Percentiles rank a stretch among this genome's conserved stretches.
phyloP scores from a whole-genome alignment of 2,888 invertebrate genomes.

The Troides oblongomaculatus region DNA sequence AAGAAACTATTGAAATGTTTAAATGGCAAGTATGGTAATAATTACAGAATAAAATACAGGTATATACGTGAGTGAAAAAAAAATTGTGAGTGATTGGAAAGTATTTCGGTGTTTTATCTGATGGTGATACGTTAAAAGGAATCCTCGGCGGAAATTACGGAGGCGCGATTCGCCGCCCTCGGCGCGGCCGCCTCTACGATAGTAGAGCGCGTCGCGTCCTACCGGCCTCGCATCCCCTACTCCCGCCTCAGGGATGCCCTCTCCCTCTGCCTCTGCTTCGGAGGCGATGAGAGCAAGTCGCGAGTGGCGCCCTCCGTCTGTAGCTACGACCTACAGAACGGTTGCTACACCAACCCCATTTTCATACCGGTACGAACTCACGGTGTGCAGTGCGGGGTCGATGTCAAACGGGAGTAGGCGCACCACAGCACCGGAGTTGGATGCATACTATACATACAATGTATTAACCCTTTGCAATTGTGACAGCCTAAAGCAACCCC shows the following conservation, averaged over 20 bases:
- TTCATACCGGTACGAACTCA: constrained; percentile 60
- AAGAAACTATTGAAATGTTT: no score
- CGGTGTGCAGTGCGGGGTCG: constrained; percentile 38
- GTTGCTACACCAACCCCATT: constrained; percentile 64
- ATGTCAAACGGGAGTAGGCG: constrained; percentile 5
- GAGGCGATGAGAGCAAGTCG: constrained; percentile 51
- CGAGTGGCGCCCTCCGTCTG: constrained; percentile 62
- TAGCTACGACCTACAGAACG: constrained; percentile 56
- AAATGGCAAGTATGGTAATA: no score
- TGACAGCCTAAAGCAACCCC: no score
- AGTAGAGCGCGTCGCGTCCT: constrained; percentile 45
- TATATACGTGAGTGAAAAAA: no score
- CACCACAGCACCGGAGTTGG: no score
- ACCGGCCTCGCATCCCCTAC: constrained; percentile 37
- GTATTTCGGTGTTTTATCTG: background rate
- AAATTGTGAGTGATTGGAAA: background rate
- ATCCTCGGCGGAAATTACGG: constrained; percentile 55
- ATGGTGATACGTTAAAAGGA: constrained; percentile 45
- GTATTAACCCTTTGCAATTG: no score
- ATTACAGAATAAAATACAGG: no score
- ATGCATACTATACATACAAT: no score
- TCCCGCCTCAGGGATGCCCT: constrained; percentile 33
- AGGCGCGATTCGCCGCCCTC: constrained; percentile 58
- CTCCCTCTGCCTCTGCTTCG: constrained; percentile 51
- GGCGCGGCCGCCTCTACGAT: constrained; percentile 55